Evolutionary conservation across 2,113 vertebrate species (phyloP), one percentile per base, ranked within the genome.

Genomic region (Pluvianellus socialis): DNA sequence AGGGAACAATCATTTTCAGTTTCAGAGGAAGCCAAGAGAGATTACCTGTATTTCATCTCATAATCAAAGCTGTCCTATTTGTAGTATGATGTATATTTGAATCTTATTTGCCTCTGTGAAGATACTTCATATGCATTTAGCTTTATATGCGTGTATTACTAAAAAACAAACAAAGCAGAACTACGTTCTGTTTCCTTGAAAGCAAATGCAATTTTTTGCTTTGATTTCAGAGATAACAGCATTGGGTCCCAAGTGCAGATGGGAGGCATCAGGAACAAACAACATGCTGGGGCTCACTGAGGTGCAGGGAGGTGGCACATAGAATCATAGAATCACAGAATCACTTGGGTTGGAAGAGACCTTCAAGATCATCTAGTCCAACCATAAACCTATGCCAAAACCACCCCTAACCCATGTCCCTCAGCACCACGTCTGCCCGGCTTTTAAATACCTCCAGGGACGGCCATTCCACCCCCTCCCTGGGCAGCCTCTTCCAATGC

Each of bases 21-120:
- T 85, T 85, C 65, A 50, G 72, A 76, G 44, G 72, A 47, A 80
- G 33, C 35, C 35, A n/a, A 30, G 74, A 71, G 77, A 90, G 61
- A 86, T 66, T 66, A 94, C 79, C 79, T 86, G 49, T 28, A 80
- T 92, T 94, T 96, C 52, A 77, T 91, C 88, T 91, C 66, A 44
- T 67, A 82, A 85, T 90, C 90, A 95, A 96, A 93, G 92, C 76
- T 86, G 66, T 38, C 61, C 8, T 3, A 42, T 80, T 84, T 86
- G 62, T 73, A 90, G 22, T 21, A 61, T 3, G 14, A 83, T 86
- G 62, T 68, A 2, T 49, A 73, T 70, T 88, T 79, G 38, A 92
- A 80, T 79, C 42, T 77, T 56, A 67, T 83, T 96, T 94, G 24
- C 44, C 50, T 91, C 1, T 33, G 24, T 65, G 35, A 94, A 92